Evolutionary conservation across 2,888 invertebrate species (phyloP).

Genomic region (Drosophila nigritarsus): DNA sequence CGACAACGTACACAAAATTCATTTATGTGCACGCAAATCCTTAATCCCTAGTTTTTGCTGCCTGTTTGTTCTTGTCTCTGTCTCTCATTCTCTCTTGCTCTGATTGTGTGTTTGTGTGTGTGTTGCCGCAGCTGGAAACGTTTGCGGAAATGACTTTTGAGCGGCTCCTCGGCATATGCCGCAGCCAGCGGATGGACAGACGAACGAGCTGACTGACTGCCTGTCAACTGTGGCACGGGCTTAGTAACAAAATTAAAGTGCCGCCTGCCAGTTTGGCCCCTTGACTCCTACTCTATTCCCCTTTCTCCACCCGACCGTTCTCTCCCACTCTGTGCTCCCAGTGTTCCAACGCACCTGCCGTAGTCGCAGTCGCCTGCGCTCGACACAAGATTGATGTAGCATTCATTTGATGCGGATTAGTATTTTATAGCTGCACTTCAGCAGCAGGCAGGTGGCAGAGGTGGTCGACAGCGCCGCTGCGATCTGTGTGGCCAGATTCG

Average conservation of each 20-base stretch:
- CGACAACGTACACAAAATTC: conserved; percentile 77
- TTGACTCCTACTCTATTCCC: background rate
- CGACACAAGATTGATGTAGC: conserved; percentile 78
- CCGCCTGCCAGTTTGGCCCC: conserved; percentile 52
- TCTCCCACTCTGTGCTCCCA: background rate
- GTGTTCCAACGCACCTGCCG: conserved; percentile 30
- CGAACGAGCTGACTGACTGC: conserved; percentile 19
- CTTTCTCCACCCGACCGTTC: background rate
- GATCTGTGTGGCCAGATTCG: conserved; percentile 8
- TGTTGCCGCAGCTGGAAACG: conserved; percentile 67
- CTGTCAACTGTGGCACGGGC: conserved; percentile 60
- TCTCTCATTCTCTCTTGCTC: background rate
- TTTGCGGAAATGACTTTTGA: conserved; percentile 81
- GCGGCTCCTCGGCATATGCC: conserved; percentile 73
- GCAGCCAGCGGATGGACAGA: conserved; percentile 22
- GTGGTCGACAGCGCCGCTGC: background rate
- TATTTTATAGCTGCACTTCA: conserved; percentile 81
- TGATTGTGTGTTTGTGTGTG: conserved; percentile 10
- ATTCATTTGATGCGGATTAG: conserved; percentile 82
- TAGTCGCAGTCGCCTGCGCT: conserved; percentile 50
- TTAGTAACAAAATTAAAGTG: conserved; percentile 79
- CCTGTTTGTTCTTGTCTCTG: conserved; percentile 63
- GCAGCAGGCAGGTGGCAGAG: conserved; percentile 21
- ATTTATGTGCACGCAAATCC: conserved; percentile 80
- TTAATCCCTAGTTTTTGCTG: conserved; percentile 79